Percentiles rank a stretch among this genome's conserved stretches.
phyloP scores from a whole-genome alignment of 2,888 invertebrate species.

The Noctua fimbriata region DNA sequence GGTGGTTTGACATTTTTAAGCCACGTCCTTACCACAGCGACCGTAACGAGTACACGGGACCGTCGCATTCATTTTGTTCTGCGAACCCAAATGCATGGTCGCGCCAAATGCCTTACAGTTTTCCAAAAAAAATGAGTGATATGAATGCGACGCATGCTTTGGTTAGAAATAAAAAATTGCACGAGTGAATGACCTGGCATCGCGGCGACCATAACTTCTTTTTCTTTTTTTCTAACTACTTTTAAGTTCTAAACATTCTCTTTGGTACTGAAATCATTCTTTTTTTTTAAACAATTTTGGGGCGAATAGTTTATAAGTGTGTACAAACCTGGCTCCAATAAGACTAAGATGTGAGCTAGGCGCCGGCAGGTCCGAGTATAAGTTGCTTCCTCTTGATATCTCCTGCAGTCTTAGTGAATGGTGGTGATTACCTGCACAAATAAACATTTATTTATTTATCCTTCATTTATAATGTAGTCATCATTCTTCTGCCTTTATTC shows the following conservation, averaged over 20 bases:
- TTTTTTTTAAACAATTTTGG: background rate
- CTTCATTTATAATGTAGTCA: background rate
- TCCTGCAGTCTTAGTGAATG: slow-evolving; percentile 88
- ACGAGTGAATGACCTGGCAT: background rate
- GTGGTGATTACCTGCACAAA: slow-evolving; percentile 79
- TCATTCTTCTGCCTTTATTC: background rate
- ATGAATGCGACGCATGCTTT: background rate
- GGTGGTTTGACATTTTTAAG: background rate
- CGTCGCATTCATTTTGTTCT: background rate
- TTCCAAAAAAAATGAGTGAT: background rate
- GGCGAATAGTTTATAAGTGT: background rate
- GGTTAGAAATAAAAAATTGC: background rate
- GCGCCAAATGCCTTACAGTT: background rate
- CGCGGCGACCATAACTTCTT: background rate
- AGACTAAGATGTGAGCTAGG: slow-evolving; percentile 92
- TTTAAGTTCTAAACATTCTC: background rate
- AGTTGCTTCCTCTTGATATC: slow-evolving; percentile 91
- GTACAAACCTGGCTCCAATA: slow-evolving; percentile 85
- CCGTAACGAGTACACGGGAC: background rate
- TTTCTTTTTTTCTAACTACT: too few relatives aligned
- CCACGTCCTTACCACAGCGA: background rate
- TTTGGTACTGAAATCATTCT: background rate
- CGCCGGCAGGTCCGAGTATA: slow-evolving; percentile 95
- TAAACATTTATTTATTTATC: background rate
- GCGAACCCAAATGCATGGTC: background rate